A percentile compares a stretch with the other conserved stretches of the same genome.
phyloP scores from a whole-genome alignment of 2,888 invertebrate genomes.

The Allophyes oxyacanthae region DNA sequence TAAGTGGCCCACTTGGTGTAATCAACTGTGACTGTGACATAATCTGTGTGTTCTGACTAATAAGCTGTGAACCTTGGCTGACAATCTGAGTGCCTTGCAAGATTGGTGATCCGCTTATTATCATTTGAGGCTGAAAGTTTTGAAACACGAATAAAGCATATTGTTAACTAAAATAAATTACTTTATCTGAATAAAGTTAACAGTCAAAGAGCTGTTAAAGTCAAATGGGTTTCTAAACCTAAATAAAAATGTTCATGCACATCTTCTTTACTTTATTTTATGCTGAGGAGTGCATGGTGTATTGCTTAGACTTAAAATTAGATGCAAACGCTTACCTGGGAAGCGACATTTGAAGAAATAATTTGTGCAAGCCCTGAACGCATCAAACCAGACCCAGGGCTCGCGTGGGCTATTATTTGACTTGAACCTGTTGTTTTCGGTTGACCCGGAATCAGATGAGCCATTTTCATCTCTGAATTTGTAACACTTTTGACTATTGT shows the following conservation, averaged over 20 bases:
- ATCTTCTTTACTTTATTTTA: too few relatives aligned
- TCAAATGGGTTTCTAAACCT: too few relatives aligned
- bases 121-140: conserved; percentile 82
- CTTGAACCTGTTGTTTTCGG: conserved; percentile 75
- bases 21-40: conserved; percentile 81
- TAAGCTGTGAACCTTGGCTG: conserved; percentile 80
- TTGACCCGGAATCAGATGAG: conserved; percentile 82
- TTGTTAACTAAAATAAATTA: neutral
- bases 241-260: too few relatives aligned
- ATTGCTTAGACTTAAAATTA: too few relatives aligned
- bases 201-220: too few relatives aligned
- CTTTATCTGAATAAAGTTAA: neutral
- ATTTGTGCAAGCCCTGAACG: conserved; percentile 83
- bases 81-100: conserved; percentile 84
- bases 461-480: conserved; percentile 84
- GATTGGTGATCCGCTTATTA: conserved; percentile 81
- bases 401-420: conserved; percentile 81
- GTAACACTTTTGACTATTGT: conserved; percentile 85
- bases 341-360: conserved; percentile 80
- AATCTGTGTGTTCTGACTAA: conserved; percentile 80
- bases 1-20: conserved; percentile 73
- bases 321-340: conserved; percentile 72
- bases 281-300: too few relatives aligned
- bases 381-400: conserved; percentile 77
- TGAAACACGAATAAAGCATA: conserved; percentile 5